A percentile compares a stretch with the other conserved stretches of the same genome.
These are phyloP conservation scores for Aphidius gifuensis DNA, from an alignment of 1,140 invertebrate species.

Conservation along the genomic window DNA sequence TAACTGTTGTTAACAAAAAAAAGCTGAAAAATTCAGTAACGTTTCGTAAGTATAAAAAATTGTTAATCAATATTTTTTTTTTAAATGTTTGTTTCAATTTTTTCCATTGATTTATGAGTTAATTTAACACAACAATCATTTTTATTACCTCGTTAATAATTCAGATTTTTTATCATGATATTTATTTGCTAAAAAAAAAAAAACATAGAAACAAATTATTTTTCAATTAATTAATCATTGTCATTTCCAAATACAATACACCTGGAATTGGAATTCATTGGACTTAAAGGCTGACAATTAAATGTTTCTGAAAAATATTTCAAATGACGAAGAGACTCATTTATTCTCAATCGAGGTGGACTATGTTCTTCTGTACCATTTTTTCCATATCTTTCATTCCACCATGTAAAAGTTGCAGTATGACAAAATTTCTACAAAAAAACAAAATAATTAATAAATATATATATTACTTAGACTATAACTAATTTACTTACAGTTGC, in stretches of 20 bases:
- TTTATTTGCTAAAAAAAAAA: too few species aligned
- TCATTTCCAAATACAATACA: background rate
- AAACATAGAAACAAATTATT: background rate
- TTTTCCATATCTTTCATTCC: background rate
- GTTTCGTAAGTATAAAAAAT: too few species aligned
- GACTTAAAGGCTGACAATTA: background rate
- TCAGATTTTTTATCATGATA: too few species aligned
- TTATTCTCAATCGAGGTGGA: conserved; percentile 5
- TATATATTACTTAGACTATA: background rate
- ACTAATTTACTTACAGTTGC: background rate
- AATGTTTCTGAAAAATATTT: conserved; percentile 7
- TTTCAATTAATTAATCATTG: background rate
- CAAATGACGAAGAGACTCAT: background rate
- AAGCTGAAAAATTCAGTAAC: too few species aligned
- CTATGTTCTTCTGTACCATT: background rate
- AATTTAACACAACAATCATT: background rate
- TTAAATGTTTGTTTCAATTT: background rate
- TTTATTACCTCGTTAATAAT: too few species aligned
- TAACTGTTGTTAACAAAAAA: too few species aligned
- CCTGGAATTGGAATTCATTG: conserved; percentile 6
- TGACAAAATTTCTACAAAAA: conserved; percentile 3
- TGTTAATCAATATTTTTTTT: too few species aligned
- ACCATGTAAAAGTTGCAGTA: background rate
- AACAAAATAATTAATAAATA: background rate
- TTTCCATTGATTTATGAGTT: background rate